These are phyloP conservation scores for Rhynchonycteris naso DNA, from an alignment of 2,797 vertebrate genomes.

Conservation along the genomic window DNA sequence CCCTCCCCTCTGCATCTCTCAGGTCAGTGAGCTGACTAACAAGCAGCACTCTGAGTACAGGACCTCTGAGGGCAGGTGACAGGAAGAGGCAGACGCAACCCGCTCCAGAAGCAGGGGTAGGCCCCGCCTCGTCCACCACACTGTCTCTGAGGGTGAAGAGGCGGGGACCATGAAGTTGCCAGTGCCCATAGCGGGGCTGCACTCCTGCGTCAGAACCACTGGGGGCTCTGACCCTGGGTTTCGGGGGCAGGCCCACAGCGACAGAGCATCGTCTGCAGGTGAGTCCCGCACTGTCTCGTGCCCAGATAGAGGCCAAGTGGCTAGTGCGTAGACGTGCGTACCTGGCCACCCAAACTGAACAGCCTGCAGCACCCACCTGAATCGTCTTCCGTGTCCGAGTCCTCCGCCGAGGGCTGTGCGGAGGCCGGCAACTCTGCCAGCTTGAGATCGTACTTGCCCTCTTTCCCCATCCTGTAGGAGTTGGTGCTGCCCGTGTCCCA, in stretches of 20 bases:
- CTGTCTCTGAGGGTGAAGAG: background rate
- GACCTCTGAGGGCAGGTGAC: background rate
- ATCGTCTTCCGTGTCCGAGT: conserved; percentile 98
- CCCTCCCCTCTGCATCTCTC: background rate
- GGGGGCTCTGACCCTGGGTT: background rate
- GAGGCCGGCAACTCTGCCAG: conserved; percentile 93
- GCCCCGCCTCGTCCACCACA: background rate
- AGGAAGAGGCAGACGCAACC: background rate
- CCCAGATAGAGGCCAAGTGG: background rate
- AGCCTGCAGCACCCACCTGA: conserved; percentile 86
- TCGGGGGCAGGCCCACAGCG: background rate
- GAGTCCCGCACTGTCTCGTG: background rate
- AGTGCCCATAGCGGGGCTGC: background rate
- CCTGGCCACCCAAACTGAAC: background rate
- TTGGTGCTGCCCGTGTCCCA: conserved; percentile 99
- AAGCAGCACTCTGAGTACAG: background rate
- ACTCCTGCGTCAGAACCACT: background rate
- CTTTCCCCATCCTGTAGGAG: conserved; percentile 99
- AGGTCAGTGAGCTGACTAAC: background rate
- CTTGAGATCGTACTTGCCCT: conserved; percentile 98
- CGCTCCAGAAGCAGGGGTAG: background rate
- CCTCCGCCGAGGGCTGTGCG: conserved; percentile 91
- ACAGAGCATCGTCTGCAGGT: background rate
- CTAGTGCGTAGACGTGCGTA: too few species aligned
- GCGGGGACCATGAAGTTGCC: background rate